Base-by-base conservation (phyloP, 2,797 vertebrate species). In the Apodemus agrarius region DNA sequence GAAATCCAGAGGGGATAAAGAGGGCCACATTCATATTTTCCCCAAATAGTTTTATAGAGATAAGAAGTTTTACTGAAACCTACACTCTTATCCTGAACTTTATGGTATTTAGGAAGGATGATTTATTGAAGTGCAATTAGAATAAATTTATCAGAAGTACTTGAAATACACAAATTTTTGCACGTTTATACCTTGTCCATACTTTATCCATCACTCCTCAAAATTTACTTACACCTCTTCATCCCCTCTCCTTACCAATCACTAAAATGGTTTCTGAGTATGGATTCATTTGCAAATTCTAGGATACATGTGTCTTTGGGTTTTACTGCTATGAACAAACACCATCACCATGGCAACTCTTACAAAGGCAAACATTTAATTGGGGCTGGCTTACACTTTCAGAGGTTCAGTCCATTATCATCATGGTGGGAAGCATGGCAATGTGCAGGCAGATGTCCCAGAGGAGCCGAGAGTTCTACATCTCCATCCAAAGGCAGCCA, bases 31-130 rank as follows among this genome's bases (percentile, higher is more conserved):
- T 86, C 43, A 93, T 24, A 74, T 78, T 85, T 88, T 74, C n/a
- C 29, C 63, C 75, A 12, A 94, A 54, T 88, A 88, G 90, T 84
- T 96, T 96, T 69, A 54, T 69, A 65, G 37, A 94, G 65, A 29
- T 52, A 6, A 96, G 69, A 91, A 49, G 34, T 85, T 93, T 91
- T 94, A n/a, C 72, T 90, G 61, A 74, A 3, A 24, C 22, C 31
- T 61, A 75, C 22, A 76, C 6, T 21, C 72, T 67, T 94, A 40
- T 85, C 89, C 83, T 75, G 54, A 80, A 79, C n/a, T 59, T 57
- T 59, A 80, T 40, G 49, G 49, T 43, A 40, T 24, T 81, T 81
- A 57, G 54, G 54, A 54, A 10, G 12, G 1, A 80, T 16, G 16
- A 40, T 88, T 96, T 92, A 59, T 61, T 93, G 26, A 80, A 13